Evolutionary conservation across 2,113 vertebrate genomes (phyloP).

Genomic region (Psittacula cyanocephala): DNA sequence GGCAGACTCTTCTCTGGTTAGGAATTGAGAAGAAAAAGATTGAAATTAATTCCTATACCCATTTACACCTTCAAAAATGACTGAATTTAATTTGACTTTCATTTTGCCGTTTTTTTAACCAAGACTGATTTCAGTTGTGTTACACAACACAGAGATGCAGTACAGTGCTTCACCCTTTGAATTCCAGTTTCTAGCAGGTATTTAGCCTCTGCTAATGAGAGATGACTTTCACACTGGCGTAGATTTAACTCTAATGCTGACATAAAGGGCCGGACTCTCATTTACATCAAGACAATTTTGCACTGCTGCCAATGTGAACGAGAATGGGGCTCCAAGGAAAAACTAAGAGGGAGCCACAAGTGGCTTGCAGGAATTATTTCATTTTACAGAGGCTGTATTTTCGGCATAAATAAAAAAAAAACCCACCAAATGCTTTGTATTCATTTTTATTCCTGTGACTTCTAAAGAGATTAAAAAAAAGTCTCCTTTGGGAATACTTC

Average conservation of each 20-base stretch:
- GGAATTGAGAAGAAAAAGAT: neutral
- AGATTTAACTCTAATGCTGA: neutral
- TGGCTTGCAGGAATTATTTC: neutral
- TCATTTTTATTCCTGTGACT: neutral
- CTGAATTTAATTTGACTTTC: neutral
- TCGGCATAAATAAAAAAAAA: neutral
- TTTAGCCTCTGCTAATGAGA: neutral
- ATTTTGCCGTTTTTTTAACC: neutral
- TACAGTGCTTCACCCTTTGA: neutral
- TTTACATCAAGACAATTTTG: neutral
- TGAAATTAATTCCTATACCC: neutral
- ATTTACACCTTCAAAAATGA: neutral
- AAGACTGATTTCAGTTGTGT: neutral
- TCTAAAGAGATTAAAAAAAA: neutral
- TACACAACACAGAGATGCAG: neutral
- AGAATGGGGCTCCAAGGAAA: neutral
- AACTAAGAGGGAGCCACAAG: neutral
- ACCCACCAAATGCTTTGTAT: neutral
- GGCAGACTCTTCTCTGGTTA: neutral
- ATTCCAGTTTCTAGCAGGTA: neutral
- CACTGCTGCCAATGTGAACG: neutral
- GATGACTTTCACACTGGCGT: neutral
- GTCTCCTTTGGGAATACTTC: neutral
- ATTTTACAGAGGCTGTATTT: neutral
- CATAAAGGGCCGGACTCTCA: neutral